Evolutionary conservation across 2,888 invertebrate genomes (phyloP).

Genomic region (Gibbula magus): DNA sequence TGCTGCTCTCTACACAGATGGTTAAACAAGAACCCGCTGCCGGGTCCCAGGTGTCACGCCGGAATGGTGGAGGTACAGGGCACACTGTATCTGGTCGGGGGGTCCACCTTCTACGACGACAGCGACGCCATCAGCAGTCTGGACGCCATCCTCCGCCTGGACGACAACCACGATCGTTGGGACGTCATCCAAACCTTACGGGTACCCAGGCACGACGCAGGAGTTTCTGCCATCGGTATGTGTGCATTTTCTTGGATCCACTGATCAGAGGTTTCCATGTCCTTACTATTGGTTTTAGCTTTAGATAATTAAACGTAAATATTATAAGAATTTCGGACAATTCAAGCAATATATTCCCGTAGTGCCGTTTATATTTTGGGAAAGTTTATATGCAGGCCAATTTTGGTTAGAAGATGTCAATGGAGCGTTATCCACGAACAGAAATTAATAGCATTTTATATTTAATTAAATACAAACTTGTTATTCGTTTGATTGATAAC

Average conservation of each 20-base stretch:
- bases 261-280: not conserved
- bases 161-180: slow-evolving; percentile 54
- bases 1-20: slow-evolving; percentile 40
- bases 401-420: too few relatives aligned
- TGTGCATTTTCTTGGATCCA: not conserved
- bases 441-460: too few relatives aligned
- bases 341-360: too few relatives aligned
- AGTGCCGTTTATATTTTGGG: too few relatives aligned
- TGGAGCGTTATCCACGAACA: too few relatives aligned
- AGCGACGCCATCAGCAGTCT: slow-evolving; percentile 45
- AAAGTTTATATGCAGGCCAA: too few relatives aligned
- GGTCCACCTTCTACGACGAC: slow-evolving; percentile 46
- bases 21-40: slow-evolving; percentile 45
- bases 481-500: too few relatives aligned
- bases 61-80: slow-evolving; percentile 49
- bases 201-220: slow-evolving; percentile 54
- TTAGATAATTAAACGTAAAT: too few relatives aligned
- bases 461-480: too few relatives aligned
- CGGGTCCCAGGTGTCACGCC: slow-evolving; percentile 56
- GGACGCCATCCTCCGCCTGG: slow-evolving; percentile 55
- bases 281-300: not conserved
- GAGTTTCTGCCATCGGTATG: slow-evolving; percentile 45
- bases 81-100: slow-evolving; percentile 59
- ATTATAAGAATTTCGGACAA: too few relatives aligned
- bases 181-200: slow-evolving; percentile 39